Base-by-base conservation (phyloP, 2,113 vertebrate genomes). In the Xenopus laevis region DNA sequence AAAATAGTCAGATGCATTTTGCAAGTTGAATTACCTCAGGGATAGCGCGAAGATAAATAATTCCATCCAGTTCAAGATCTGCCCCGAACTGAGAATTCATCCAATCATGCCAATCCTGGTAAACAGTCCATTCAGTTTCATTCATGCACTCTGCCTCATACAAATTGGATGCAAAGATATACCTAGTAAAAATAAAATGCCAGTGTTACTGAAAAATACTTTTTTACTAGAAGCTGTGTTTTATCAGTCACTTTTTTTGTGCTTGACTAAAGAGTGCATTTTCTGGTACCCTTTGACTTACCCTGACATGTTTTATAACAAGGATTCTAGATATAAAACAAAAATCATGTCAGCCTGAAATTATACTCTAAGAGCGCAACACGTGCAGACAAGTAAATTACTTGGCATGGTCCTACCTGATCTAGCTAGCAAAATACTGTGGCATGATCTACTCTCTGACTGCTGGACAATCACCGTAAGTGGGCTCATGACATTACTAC, bases 101-200 rank as follows among this genome's bases (percentile, higher is more conserved):
- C 95, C 95, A 98, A 65, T 92, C 81, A 8, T 99, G 97, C 93
- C 95, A 98, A 83, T 99, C 95, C 83, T 98, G 94, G 82, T 99
- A 98, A 78, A 99, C 78, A 0, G 94, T 89, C 97, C 97, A 98
- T 20, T 98, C 96, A 0, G 94, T 96, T 73, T 98, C 95, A 18
- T 92, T 98, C 88, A 99, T 82, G 69, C 94, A 97, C 61, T 95
- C 94, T 16, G 92, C 93, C 72, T 99, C 96, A 1, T 95, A 97
- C 0, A 98, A 84, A 81, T 96, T 98, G 47, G 94, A 90, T 59
- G 97, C 94, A 87, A 99, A 99, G 72, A 98, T 93, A 60, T 97
- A 99, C 72, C 97, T 98, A 82, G 11, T 71, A 47, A 72, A 1
- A 74, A 60, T 40, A 40, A 40, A 40, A 40, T 40, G 33, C 33